phyloP scores from a whole-genome alignment of 2,113 vertebrate species.

The Ovis canadensis region DNA sequence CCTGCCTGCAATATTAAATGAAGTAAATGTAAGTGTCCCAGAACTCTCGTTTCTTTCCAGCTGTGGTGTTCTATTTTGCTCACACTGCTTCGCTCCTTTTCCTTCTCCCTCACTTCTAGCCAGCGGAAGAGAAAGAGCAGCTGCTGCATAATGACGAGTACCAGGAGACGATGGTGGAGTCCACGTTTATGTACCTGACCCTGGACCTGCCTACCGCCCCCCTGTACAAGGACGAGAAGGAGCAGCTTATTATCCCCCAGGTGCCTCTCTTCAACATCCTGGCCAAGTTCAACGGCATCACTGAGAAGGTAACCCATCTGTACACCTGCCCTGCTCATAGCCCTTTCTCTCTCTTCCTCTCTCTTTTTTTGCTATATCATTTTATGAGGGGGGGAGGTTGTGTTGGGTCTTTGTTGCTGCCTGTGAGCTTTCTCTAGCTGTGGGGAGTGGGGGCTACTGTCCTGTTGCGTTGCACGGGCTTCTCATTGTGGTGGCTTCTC shows the following conservation, averaged over 20 bases:
- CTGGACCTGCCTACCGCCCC: slow-evolving; percentile 96
- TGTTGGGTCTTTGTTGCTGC: not conserved
- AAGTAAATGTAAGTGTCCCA: not conserved
- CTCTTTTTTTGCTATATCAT: not conserved
- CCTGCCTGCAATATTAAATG: not conserved
- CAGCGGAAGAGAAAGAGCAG: slow-evolving; percentile 92
- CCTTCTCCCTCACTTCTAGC: slow-evolving; percentile 73
- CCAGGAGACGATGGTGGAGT: slow-evolving; percentile 95
- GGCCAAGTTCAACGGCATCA: slow-evolving; percentile 94
- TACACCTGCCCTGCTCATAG: not conserved
- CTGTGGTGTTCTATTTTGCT: not conserved
- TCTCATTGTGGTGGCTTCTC: not conserved
- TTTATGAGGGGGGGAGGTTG: not conserved
- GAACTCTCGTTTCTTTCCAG: not conserved
- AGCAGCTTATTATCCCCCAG: slow-evolving; percentile 98
- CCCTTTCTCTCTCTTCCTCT: not conserved
- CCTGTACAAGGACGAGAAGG: slow-evolving; percentile 97
- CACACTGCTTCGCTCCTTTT: not conserved
- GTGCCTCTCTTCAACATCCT: slow-evolving; percentile 98
- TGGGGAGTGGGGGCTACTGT: not conserved
- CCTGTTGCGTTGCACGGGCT: rapidly evolving
- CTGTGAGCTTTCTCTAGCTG: not conserved
- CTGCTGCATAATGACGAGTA: slow-evolving; percentile 92
- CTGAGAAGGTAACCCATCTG: slow-evolving; percentile 87
- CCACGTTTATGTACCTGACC: slow-evolving; percentile 94